Base-by-base conservation (phyloP, 2,797 vertebrate genomes). In the Hipposideros larvatus region DNA sequence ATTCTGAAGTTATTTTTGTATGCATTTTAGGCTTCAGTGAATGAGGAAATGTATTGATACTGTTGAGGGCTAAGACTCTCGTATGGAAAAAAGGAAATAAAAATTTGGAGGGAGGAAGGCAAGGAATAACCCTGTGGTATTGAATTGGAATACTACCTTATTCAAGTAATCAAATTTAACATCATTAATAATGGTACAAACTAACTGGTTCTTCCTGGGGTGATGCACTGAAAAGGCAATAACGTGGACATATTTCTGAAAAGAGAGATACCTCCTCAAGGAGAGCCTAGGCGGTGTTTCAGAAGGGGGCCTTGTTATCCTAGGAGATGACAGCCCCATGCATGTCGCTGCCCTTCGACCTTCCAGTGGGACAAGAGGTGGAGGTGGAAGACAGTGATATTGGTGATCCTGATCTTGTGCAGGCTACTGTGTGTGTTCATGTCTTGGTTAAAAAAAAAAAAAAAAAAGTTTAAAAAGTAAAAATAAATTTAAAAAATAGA, bases 1-100 rank as follows among this genome's bases (percentile, higher is more conserved):
- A 55, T 86, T 86, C 73, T 86, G 28, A 86, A 65, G 34, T 68
- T 90, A 34, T 79, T 66, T 87, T 59, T 71, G n/a, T 75, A 41
- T 90, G 22, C 16, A 43, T 53, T 53, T 85, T 51, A 51, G 48
- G 48, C 14, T 13, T 51, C 48, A 51, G 48, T 13, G 14, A 51
- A 51, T 51, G 48, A 71, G 61, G 48, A 63, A 63, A 18, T 91
- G 16, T n/a, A 41, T 53, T 48, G 19, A 53, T 80, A 65, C n/a
- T 86, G 34, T 65, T 91, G 51, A 31, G 34, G 70, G 31, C 31
- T 57, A 51, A 51, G 19, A 31, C 73, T 68, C 41, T 87, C 24
- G 66, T 80, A 26, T 61, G 48, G 59, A 65, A 63, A 37, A 87
- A 78, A 51, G 70, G 31, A 59, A n/a, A 34, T 88, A 51, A 14